phyloP scores from a whole-genome alignment of 2,113 vertebrate species.

The Falcunculus frontatus region DNA sequence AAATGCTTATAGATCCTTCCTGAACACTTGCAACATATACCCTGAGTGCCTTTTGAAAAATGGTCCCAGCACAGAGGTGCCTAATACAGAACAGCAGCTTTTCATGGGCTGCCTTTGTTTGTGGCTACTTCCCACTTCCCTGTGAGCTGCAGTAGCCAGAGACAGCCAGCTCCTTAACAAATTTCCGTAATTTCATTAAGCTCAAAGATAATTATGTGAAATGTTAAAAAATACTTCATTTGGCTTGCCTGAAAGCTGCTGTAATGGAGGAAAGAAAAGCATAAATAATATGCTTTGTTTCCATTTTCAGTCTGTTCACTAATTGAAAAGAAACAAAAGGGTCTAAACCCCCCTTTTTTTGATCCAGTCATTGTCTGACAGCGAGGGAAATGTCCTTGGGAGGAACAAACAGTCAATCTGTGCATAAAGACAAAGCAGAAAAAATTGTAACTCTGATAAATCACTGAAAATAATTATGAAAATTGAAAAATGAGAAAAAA shows the following conservation, averaged over 20 bases:
- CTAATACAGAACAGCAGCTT: neutral
- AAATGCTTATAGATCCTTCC: neutral
- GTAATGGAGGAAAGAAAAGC: neutral
- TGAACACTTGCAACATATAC: neutral
- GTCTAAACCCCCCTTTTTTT: neutral
- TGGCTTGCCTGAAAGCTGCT: constrained; percentile 1
- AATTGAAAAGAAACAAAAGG: constrained; percentile 15
- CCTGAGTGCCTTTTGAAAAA: neutral
- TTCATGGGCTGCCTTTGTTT: neutral
- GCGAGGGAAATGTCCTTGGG: constrained; percentile 38
- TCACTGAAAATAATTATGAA: constrained; percentile 19
- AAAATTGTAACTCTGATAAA: neutral
- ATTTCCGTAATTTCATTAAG: constrained; percentile 41
- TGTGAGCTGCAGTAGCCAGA: neutral
- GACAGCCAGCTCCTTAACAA: neutral
- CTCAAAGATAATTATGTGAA: neutral
- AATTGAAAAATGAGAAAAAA: neutral
- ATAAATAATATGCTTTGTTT: constrained; percentile 27
- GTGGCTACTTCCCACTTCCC: neutral
- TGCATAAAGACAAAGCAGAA: neutral
- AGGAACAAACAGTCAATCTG: constrained; percentile 7
- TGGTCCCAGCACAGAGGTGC: neutral
- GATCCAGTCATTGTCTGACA: constrained; percentile 21
- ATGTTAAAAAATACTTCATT: constrained; percentile 5
- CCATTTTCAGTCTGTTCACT: neutral